Conservation (phyloP, 2,888 invertebrate genomes). For the Eugnorisma glareosa region DNA sequence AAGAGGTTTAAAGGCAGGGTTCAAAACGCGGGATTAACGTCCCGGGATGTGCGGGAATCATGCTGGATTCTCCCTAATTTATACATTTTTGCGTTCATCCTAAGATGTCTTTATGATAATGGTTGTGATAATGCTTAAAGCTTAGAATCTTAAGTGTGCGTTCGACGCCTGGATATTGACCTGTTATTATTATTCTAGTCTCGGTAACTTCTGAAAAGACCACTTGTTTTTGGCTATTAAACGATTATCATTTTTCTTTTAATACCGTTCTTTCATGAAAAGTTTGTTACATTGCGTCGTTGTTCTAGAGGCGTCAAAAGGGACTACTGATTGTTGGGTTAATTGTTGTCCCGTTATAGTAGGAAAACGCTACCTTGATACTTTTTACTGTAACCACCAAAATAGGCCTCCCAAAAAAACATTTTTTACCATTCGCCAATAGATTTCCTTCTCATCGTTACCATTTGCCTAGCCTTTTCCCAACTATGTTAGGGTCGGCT, state of each 20-base stretch:
- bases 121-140: slow-evolving; percentile 23
- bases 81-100: slow-evolving; percentile 57
- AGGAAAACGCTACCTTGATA: neutral
- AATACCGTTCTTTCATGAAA: no score
- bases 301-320: neutral
- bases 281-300: neutral
- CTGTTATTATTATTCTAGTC: slow-evolving; percentile 22
- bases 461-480: neutral
- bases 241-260: neutral
- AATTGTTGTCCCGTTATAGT: neutral
- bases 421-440: neutral
- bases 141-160: slow-evolving; percentile 24
- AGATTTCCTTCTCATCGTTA: neutral
- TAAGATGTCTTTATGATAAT: slow-evolving; percentile 56
- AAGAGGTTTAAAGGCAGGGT: slow-evolving; percentile 46
- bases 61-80: slow-evolving; percentile 50
- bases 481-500: neutral
- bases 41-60: slow-evolving; percentile 27
- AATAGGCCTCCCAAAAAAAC: neutral
- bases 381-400: neutral
- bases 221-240: neutral
- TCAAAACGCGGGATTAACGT: slow-evolving; percentile 57
- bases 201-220: neutral
- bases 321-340: neutral
- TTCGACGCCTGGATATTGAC: slow-evolving; percentile 32